These are phyloP conservation scores for Brachymystax lenok DNA, from an alignment of 2,797 vertebrate genomes.

Conservation along the genomic window DNA sequence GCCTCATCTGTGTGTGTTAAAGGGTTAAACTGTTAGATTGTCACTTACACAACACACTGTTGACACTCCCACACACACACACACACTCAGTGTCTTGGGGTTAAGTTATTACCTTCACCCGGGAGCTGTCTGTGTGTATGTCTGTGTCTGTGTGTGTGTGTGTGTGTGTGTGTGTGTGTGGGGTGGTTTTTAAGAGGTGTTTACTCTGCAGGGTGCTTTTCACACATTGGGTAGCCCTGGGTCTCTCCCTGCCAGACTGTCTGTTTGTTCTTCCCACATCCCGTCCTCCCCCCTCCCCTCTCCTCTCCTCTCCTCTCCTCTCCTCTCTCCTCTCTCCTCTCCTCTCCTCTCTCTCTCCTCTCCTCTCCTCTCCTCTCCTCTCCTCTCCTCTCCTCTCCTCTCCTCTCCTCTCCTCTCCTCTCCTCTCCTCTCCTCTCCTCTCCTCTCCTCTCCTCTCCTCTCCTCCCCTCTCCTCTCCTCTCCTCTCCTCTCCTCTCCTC, in stretches of 20 bases:
- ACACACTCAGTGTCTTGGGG: constrained; percentile 71
- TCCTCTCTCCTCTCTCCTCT: no score
- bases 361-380: no score
- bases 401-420: no score
- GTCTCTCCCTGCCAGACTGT: constrained; percentile 77
- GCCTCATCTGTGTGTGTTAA: constrained; percentile 53
- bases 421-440: no score
- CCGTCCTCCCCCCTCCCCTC: constrained; percentile 70
- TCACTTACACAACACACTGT: constrained; percentile 59
- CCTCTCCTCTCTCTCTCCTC: no score
- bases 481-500: constrained; percentile 15
- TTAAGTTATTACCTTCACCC: constrained; percentile 76
- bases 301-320: no score
- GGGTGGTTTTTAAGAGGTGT: constrained; percentile 74
- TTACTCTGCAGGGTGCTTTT: constrained; percentile 88
- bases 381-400: no score
- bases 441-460: no score
- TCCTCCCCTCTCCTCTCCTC: no score
- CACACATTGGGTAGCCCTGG: constrained; percentile 89
- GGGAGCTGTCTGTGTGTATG: constrained; percentile 29
- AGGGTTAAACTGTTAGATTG: constrained; percentile 72
- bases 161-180: constrained; percentile 52
- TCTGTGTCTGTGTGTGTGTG: constrained; percentile 29
- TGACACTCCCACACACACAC: constrained; percentile 54
- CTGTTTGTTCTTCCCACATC: constrained; percentile 99